phyloP scores from a whole-genome alignment of 1,140 invertebrate species.

The Microplitis demolitor region DNA sequence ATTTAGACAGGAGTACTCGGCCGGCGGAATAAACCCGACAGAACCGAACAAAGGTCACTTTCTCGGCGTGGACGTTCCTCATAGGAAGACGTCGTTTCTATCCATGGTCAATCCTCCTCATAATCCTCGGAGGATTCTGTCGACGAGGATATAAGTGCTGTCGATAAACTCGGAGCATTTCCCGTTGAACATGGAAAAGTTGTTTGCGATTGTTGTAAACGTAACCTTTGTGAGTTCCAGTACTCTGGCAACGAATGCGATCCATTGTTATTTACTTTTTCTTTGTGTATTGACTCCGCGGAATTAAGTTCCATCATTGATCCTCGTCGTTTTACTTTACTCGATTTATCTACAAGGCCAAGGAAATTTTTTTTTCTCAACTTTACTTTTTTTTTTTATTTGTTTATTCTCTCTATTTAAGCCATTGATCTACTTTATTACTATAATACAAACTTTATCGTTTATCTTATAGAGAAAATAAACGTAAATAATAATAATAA shows the following conservation, averaged over 20 bases:
- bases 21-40: constrained; percentile 48
- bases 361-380: neutral
- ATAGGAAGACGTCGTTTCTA: constrained; percentile 39
- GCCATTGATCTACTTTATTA: no score
- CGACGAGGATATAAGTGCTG: constrained; percentile 55
- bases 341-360: constrained; percentile 25
- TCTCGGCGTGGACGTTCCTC: constrained; percentile 43
- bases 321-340: constrained; percentile 46
- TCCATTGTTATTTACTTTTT: constrained; percentile 41
- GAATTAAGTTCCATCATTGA: constrained; percentile 59
- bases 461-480: neutral
- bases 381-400: constrained; percentile 16
- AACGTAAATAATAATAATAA: constrained; percentile 23
- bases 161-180: constrained; percentile 50
- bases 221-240: constrained; percentile 50
- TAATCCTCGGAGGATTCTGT: constrained; percentile 58
- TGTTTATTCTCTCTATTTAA: neutral
- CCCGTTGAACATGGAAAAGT: constrained; percentile 46
- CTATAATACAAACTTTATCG: no score
- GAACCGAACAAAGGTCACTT: constrained; percentile 40
- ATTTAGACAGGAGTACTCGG: constrained; percentile 52
- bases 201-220: constrained; percentile 36
- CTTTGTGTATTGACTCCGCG: constrained; percentile 48
- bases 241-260: constrained; percentile 57
- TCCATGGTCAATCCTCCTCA: constrained; percentile 52